Evolutionary conservation across 2,113 vertebrate species (phyloP).

Genomic region (Muscicapa adusta): DNA sequence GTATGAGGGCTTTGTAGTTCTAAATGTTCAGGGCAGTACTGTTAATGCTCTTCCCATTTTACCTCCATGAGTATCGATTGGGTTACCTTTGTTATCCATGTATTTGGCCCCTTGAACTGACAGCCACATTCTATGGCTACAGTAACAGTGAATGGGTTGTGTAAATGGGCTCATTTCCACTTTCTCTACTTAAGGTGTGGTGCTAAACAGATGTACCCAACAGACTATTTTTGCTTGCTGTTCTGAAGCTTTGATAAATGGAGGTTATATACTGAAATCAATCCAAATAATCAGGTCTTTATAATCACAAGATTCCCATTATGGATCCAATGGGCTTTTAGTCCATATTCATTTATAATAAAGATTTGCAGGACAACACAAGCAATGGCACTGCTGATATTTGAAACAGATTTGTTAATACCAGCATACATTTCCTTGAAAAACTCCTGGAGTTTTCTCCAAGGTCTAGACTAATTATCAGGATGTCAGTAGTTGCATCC

Average conservation of each 20-base stretch:
- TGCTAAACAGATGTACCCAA: neutral
- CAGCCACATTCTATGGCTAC: neutral
- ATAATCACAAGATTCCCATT: neutral
- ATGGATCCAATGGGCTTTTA: neutral
- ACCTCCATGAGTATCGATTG: fast-evolving
- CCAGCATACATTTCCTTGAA: neutral
- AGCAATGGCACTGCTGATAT: neutral
- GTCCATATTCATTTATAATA: neutral
- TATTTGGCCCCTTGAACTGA: neutral
- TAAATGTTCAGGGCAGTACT: neutral
- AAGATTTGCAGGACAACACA: neutral
- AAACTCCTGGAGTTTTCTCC: neutral
- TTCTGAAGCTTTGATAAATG: neutral
- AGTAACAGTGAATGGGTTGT: neutral
- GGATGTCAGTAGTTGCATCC: neutral
- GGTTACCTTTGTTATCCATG: neutral
- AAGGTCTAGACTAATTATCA: neutral
- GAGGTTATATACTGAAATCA: neutral
- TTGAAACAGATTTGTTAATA: neutral
- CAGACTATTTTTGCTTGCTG: neutral
- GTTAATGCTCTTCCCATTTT: neutral
- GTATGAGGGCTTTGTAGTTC: neutral
- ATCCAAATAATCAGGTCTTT: neutral
- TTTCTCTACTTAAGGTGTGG: neutral
- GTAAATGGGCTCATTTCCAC: neutral